Evolutionary conservation across 1,140 invertebrate species (phyloP).

Genomic region (Eumaeus atala): DNA sequence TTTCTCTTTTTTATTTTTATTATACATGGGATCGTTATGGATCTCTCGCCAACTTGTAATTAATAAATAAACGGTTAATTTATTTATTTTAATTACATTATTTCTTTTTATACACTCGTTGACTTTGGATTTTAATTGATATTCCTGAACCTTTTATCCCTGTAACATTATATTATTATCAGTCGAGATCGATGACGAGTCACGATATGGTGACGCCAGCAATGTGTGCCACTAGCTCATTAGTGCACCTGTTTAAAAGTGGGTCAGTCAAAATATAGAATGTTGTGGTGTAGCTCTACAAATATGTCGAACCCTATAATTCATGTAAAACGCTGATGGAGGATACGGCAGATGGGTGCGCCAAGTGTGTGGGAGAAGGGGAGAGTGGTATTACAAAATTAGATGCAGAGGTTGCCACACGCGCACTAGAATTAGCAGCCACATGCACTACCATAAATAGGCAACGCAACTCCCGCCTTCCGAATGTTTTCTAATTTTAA

Average conservation of each 20-base stretch:
- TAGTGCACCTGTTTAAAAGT: constrained; percentile 35
- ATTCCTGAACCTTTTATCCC: constrained; percentile 22
- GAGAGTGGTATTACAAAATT: constrained; percentile 23
- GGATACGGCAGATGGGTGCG: not conserved
- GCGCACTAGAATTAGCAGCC: constrained; percentile 45
- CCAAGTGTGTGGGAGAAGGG: not conserved
- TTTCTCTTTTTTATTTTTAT: constrained; percentile 72
- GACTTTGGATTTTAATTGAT: constrained; percentile 59
- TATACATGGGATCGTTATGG: constrained; percentile 71
- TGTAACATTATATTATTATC: constrained; percentile 10
- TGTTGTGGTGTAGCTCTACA: constrained; percentile 12
- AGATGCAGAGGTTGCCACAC: constrained; percentile 36
- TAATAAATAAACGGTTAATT: constrained; percentile 74
- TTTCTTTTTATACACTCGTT: constrained; percentile 70
- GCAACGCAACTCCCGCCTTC: constrained; percentile 57
- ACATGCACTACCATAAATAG: constrained; percentile 67
- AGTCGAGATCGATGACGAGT: not conserved
- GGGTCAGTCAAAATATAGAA: constrained; percentile 39
- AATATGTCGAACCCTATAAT: constrained; percentile 19
- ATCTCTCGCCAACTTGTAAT: constrained; percentile 72
- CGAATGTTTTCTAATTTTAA: constrained; percentile 63
- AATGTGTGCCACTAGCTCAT: constrained; percentile 1
- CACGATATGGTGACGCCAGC: not conserved
- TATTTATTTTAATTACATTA: constrained; percentile 74
- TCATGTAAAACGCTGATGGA: not conserved